Base-by-base conservation (phyloP, 2,888 invertebrate genomes). In the Carabus problematicus region DNA sequence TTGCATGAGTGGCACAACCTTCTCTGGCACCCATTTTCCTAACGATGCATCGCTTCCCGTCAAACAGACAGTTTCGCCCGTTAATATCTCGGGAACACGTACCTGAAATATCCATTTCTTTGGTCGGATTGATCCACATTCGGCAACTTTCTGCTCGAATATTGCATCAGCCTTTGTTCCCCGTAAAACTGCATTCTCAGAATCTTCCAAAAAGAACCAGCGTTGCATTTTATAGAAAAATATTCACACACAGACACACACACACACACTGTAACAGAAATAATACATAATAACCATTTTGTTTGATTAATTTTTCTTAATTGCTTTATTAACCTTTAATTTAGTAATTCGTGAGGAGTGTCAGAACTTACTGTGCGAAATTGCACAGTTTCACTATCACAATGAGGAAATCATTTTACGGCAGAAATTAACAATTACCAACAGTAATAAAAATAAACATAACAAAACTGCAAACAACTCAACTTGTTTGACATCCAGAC, bases 11-110 rank as follows among this genome's bases (percentile, higher is more conserved):
- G 85, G 77, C 2, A 89, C 79, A 70, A 88, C 85, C 74, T 85
- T 85, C 58, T 84, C 84, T 45, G 87, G 85, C 72, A 87, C 84
- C 93, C 93, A 94, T 74, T 86, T 85, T 3, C 94, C 94, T 61
- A 94, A 82, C 71, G 88, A 85, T 29, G 82, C 80, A 70, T 86
- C 87, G 77, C 85, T 89, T 49, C 94, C 94, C 19, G 89, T 87
- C 61, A 94, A 83, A 75, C 89, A 91, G 18, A 93, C 84, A 70
- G 82, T 84, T 80, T 93, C 92, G 70, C 86, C 87, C 0, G 85
- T 79, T 63, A 79, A 81, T 43, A 91, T 77, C 71, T 84, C 76
- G 16, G 85, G 80, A 79, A 82, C 82, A 76, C 86, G 74, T 66
- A 87, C 83, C 77, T 87, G 77, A 75, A 89, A 89, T 9, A 81